Percentiles rank a stretch among this genome's conserved stretches.
phyloP scores from a whole-genome alignment of 2,113 vertebrate species.

The Ceyx cyanopectus region DNA sequence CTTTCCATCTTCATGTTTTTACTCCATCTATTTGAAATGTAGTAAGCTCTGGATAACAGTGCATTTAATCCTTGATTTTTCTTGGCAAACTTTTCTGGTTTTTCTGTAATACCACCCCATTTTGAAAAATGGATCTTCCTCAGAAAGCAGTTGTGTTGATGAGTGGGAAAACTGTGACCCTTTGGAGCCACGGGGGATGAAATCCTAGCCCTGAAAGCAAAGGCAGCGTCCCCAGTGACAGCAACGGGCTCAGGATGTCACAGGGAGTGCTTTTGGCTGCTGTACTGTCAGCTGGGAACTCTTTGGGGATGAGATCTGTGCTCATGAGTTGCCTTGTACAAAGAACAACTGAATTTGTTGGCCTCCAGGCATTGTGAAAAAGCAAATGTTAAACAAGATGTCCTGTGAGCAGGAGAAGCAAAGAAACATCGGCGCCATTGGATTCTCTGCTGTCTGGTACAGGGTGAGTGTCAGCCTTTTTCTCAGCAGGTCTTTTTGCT shows the following conservation, averaged over 20 bases:
- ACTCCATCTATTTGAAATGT: not conserved
- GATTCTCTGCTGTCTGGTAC: not conserved
- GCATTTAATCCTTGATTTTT: not conserved
- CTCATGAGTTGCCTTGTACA: not conserved
- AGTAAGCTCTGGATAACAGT: not conserved
- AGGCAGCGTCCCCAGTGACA: not conserved
- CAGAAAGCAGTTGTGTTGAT: not conserved
- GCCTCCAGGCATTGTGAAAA: not conserved
- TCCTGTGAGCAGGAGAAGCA: not conserved
- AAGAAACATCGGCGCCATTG: rapidly evolving
- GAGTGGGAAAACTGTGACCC: conserved; percentile 29
- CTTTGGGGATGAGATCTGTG: not conserved
- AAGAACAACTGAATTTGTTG: not conserved
- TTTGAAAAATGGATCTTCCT: not conserved
- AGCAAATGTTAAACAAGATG: not conserved
- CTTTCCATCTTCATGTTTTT: not conserved
- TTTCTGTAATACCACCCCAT: not conserved
- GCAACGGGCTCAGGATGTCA: not conserved
- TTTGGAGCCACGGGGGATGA: not conserved
- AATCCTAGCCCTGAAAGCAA: conserved; percentile 20
- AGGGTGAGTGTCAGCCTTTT: not conserved
- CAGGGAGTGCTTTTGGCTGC: not conserved
- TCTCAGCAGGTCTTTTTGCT: not conserved
- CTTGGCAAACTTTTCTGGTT: not conserved
- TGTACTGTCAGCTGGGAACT: not conserved